Percentiles rank a stretch among this genome's conserved stretches.
These are phyloP conservation scores for Dasyurus viverrinus DNA, from an alignment of 2,113 vertebrate genomes.

Conservation along the genomic window DNA sequence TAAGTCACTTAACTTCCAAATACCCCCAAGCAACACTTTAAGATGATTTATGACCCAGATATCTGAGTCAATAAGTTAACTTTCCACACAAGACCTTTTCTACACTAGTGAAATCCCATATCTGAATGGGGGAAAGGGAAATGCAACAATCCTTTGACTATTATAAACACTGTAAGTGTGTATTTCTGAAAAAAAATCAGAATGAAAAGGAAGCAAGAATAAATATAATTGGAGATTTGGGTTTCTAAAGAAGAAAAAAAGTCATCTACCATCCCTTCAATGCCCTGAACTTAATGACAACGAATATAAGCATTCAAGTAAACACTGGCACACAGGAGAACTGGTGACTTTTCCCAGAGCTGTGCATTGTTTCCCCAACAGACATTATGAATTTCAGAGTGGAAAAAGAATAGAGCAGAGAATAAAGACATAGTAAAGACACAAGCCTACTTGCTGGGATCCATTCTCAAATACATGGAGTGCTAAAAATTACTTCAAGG, in stretches of 20 bases:
- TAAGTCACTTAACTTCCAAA: not conserved
- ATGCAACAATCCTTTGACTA: not conserved
- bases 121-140: not conserved
- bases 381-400: not conserved
- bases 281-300: not conserved
- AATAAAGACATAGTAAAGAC: not conserved
- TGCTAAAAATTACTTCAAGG: not conserved
- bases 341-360: not conserved
- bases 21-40: not conserved
- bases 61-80: not conserved
- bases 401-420: not conserved
- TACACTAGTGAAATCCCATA: not conserved
- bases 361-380: not conserved
- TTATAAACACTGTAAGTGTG: not conserved
- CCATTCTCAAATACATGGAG: not conserved
- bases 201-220: not conserved
- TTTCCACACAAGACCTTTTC: not conserved
- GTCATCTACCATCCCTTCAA: not conserved
- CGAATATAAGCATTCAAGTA: not conserved
- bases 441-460: not conserved
- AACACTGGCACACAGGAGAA: not conserved
- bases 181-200: not conserved
- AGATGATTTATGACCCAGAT: not conserved
- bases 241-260: not conserved
- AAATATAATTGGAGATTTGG: not conserved